Conservation (phyloP, 1,140 invertebrate species). For the Ceratina australensis region DNA sequence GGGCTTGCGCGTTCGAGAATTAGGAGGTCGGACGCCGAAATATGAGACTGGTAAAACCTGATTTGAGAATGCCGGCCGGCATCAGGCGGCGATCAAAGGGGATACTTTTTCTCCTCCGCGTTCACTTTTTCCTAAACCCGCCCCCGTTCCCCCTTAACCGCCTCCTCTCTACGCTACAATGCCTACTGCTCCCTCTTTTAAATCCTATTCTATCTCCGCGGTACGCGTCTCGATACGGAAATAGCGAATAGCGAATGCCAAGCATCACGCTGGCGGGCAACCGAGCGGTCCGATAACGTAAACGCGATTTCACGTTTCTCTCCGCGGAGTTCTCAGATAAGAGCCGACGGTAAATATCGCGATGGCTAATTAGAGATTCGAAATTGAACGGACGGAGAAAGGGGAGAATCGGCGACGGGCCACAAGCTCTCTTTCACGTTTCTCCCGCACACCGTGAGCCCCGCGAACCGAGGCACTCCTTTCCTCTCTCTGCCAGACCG, state of each 20-base stretch:
- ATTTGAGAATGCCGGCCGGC: slow-evolving; percentile 62
- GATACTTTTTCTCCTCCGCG: slow-evolving; percentile 19
- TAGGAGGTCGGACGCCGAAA: slow-evolving; percentile 58
- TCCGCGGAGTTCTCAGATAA: not conserved
- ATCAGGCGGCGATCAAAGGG: slow-evolving; percentile 18
- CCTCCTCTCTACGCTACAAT: not conserved
- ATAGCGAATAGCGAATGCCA: not conserved
- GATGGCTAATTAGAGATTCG: slow-evolving; percentile 14
- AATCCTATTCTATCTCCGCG: too few relatives aligned
- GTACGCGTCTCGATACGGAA: not conserved
- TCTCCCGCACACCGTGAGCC: slow-evolving; percentile 26
- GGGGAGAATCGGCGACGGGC: not conserved
- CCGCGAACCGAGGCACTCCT: slow-evolving; percentile 10
- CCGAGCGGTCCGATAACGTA: too few relatives aligned
- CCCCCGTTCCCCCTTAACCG: not conserved
- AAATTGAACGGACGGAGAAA: not conserved
- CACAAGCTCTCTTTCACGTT: slow-evolving; percentile 27
- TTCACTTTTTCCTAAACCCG: slow-evolving; percentile 13
- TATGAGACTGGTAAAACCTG: slow-evolving; percentile 66
- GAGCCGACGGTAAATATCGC: not conserved
- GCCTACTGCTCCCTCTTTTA: not conserved
- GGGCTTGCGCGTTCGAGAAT: slow-evolving; percentile 37
- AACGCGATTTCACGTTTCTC: too few relatives aligned
- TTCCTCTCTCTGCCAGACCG: slow-evolving; percentile 37
- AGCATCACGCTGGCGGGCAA: too few relatives aligned